Evolutionary conservation across 2,113 vertebrate genomes (phyloP), one percentile per base, ranked within the genome.

Genomic region (Corythoichthys haematopterus): DNA sequence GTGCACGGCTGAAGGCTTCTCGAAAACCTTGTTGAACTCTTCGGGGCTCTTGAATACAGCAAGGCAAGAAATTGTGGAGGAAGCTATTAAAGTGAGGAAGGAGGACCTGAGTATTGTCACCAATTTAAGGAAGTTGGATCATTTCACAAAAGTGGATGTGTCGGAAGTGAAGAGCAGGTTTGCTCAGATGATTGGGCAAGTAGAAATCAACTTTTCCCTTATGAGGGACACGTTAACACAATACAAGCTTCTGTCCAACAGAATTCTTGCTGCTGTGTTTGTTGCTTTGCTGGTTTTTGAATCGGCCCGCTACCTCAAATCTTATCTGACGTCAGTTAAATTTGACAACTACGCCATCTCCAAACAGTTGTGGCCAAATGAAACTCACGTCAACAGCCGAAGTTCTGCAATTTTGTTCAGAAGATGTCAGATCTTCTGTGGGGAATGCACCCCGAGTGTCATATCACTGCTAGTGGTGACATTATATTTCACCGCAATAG

Each of bases 341-440:
- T 98, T 98, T 66, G 95, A 98, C 82, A 98, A 96, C 7, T 45
- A 81, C 38, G 90, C 91, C 6, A 75, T 90, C 3, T 93, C 93
- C n/a, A 71, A 74, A 66, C 80, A 88, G 59, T 82, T 95, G 61
- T 56, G 70, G 38, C 48, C 0, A 35, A 87, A 87, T 66, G 84
- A 80, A 9, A 1, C 1, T 1, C 74, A 77, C 3, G 79, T 72
- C 68, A 81, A 79, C 43, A 51, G 77, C 14, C 72, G 85, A 13
- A 61, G 90, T 6, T 46, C 81, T 37, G 40, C 66, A 50, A 76
- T 91, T 12, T 70, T 28, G 20, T 79, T 85, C 0, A 82, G 79
- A 1, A 85, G 76, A 37, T 86, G 87, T 1, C 91, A 75, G 77
- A 80, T 97, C 70, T 93, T 92, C 1, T 86, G 72, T 63, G 79